A percentile compares a stretch with the other conserved stretches of the same genome.
Conservation (phyloP, 2,113 vertebrate species). For the Trogon melanurus region DNA sequence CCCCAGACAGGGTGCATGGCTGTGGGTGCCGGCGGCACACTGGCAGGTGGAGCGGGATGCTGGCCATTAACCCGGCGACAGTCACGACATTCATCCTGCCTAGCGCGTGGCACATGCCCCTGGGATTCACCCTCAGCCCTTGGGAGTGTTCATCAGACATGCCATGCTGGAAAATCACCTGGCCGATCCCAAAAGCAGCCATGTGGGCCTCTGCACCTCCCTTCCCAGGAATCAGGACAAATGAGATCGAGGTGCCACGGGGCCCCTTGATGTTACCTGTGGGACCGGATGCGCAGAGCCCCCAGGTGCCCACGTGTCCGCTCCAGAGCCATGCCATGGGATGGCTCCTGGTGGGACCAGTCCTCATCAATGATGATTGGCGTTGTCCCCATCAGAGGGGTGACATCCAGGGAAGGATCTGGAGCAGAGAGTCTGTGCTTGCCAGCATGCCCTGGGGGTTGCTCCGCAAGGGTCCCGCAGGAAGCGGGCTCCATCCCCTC, state of each 20-base stretch:
- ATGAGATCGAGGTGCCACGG: background rate
- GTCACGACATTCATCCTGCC: conserved; percentile 1
- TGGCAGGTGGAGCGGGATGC: background rate
- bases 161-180: background rate
- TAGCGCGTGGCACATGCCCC: background rate
- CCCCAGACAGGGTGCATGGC: accelerated
- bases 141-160: background rate
- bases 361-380: accelerated
- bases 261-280: background rate
- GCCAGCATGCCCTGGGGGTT: background rate
- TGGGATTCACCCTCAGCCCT: background rate
- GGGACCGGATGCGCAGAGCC: background rate
- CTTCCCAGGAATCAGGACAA: conserved; percentile 53
- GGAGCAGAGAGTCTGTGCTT: background rate
- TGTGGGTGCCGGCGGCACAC: background rate
- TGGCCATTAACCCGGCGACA: background rate
- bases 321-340: background rate
- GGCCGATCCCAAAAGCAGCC: background rate
- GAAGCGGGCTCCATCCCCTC: background rate
- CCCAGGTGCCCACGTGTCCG: accelerated
- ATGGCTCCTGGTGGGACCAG: background rate
- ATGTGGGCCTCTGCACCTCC: conserved; percentile 3
- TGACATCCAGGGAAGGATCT: background rate
- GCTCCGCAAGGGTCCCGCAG: background rate
- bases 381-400: background rate